Conservation (phyloP, 2,888 invertebrate genomes). For the Hyposoter dolosus region DNA sequence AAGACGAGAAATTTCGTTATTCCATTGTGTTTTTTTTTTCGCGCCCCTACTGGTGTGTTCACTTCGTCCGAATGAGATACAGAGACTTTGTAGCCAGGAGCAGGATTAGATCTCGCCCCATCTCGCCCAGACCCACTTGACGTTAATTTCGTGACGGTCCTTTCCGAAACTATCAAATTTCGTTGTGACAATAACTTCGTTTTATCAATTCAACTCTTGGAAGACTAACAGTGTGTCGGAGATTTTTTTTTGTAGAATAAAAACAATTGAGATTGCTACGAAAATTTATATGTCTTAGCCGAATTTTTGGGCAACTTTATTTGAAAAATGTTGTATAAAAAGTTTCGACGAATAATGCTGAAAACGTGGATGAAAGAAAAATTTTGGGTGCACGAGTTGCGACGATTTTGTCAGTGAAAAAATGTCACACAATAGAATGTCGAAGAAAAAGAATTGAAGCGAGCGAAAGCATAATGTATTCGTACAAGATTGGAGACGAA, state of each 20-base stretch:
- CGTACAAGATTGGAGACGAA: slow-evolving; percentile 17
- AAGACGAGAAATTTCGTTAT: slow-evolving; percentile 27
- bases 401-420: not conserved
- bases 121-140: slow-evolving; percentile 9
- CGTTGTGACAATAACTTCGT: not conserved
- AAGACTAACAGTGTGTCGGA: too few species aligned
- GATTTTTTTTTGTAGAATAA: too few species aligned
- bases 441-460: not conserved
- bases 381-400: not conserved
- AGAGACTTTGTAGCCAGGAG: slow-evolving; percentile 28
- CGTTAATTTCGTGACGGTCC: not conserved
- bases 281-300: too few species aligned
- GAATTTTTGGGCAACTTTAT: too few species aligned
- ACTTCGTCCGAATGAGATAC: slow-evolving; percentile 45
- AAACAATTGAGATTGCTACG: too few species aligned
- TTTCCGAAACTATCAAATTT: not conserved
- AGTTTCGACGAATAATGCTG: too few species aligned
- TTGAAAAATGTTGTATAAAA: not conserved
- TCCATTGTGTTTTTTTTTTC: not conserved
- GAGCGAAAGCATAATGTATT: slow-evolving; percentile 10
- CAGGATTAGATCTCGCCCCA: slow-evolving; percentile 35
- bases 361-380: not conserved
- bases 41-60: slow-evolving; percentile 18
- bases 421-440: not conserved
- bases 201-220: not conserved